Evolutionary conservation across 2,888 invertebrate species (phyloP), one percentile per base, ranked within the genome.

Genomic region (Prenolepis imparis): DNA sequence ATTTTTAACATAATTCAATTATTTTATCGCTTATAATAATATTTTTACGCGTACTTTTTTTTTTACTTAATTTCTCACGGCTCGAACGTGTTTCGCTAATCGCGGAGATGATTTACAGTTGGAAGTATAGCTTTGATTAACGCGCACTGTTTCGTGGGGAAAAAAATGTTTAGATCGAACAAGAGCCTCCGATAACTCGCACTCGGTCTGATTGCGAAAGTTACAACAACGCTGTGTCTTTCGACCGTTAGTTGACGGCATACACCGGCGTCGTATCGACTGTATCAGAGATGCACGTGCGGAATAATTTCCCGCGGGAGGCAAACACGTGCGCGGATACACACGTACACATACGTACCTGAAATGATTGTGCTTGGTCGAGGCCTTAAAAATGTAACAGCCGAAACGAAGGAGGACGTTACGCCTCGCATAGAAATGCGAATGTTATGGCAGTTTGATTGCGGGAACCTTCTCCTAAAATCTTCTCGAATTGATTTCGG

Each of bases 291-390:
- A 59, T 67, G 59, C 73, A 66, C 83, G 63, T 82, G 70, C 80
- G 88, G 91, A 90, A 90, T 94, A 93, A 94, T 94, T 94, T 94
- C 94, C 94, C 94, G 88, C 73, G 93, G 93, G 94, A 90, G 90
- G 82, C 88, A 12, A 32, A 85, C 85, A 83, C 81, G 83, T 84
- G 86, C 84, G 83, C 86, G 87, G 84, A 81, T 75, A 6, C 18
- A 11, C 36, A 72, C 36, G 21, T 18, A 12, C 9, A 68, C 39
- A 59, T 28, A 61, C 61, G 59, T 32, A 68, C 64, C 75, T 72
- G 63, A 57, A 52, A 52, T 52, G 52, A 52, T 52, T 63, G 57
- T 39, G 44, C 39, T 21, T 32, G 61, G n/a, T 55, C 44, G 36
- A 59, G 80, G 73, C 74, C 78, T 83, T 80, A 84, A 85, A 89